Evolutionary conservation across 2,113 vertebrate genomes (phyloP), one percentile per base, ranked within the genome.

Genomic region (Sialia sialis): DNA sequence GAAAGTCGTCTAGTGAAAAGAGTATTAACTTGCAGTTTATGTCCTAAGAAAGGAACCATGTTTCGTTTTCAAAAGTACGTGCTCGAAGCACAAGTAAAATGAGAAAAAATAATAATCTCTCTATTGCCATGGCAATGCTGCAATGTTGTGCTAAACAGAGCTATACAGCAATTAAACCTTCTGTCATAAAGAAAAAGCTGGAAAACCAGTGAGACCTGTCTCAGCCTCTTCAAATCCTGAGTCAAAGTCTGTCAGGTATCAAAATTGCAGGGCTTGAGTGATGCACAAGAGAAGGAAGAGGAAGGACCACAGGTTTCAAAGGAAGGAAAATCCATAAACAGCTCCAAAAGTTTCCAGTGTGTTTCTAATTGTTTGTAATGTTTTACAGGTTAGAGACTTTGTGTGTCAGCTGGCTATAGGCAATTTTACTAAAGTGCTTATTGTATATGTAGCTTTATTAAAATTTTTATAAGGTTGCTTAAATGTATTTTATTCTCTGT

Each of bases 121-220:
- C 89, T 84, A 97, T 97, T 89, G 82, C 94, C 84, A 92, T 96
- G 94, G 96, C n/a, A 60, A 96, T 95, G 64, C 87, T 80, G 74
- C 90, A 67, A 93, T 62, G 63, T 92, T 96, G 84, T 92, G 51
- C 81, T 91, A 88, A 96, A 93, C 81, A 81, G 73, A 90, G 63
- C 43, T 38, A 27, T 60, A 39, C 5, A 11, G 84, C 52, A 27
- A 95, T 93, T 93, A 93, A 88, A 84, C 55, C 77, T 75, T 78
- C 51, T 92, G 79, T 90, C 89, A 62, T 69, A 21, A 77, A 44
- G 56, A 5, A 85, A 60, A n/a, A 75, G 29, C 68, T 66, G 9
- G 87, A 67, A 94, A 94, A 76, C 86, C 93, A 75, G 32, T 22
- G 70, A 95, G 79, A 59, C 36, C 39, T 54, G 27, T 38, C 54